These are phyloP conservation scores for Phalloptychus januarius DNA, from an alignment of 2,797 vertebrate genomes.

Conservation along the genomic window DNA sequence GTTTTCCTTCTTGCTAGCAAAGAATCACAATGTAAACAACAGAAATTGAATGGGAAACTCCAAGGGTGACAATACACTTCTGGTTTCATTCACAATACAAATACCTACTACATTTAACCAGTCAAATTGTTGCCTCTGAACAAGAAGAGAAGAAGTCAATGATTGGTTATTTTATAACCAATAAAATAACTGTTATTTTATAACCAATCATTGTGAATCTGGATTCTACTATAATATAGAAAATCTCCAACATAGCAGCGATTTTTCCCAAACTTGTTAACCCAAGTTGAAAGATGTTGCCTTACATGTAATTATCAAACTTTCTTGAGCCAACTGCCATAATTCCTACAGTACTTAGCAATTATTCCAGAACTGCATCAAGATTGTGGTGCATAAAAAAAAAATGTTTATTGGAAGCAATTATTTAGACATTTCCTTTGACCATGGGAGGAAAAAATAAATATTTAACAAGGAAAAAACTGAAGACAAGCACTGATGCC, in stretches of 20 bases:
- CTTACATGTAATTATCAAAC: not conserved
- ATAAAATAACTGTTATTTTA: not conserved
- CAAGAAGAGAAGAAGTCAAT: too few relatives aligned
- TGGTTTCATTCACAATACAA: not conserved
- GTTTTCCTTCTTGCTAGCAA: not conserved
- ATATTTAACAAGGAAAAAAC: not conserved
- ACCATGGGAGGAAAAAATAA: not conserved
- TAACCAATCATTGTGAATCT: not conserved
- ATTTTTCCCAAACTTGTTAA: not conserved
- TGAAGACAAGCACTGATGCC: not conserved
- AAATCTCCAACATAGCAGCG: not conserved
- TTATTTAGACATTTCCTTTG: not conserved
- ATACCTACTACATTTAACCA: not conserved
- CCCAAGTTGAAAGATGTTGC: not conserved
- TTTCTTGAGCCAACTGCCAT: slow-evolving; percentile 4
- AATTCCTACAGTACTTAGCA: slow-evolving; percentile 23
- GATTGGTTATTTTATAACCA: not conserved
- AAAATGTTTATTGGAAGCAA: not conserved
- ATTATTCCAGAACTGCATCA: slow-evolving; percentile 2
- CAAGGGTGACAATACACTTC: not conserved
- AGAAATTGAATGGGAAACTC: not conserved
- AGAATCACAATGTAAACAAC: not conserved
- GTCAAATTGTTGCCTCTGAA: not conserved
- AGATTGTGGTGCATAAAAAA: not conserved
- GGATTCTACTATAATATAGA: not conserved